Base-by-base conservation (phyloP, 1,140 invertebrate species). In the Helicorthomorpha holstii region DNA sequence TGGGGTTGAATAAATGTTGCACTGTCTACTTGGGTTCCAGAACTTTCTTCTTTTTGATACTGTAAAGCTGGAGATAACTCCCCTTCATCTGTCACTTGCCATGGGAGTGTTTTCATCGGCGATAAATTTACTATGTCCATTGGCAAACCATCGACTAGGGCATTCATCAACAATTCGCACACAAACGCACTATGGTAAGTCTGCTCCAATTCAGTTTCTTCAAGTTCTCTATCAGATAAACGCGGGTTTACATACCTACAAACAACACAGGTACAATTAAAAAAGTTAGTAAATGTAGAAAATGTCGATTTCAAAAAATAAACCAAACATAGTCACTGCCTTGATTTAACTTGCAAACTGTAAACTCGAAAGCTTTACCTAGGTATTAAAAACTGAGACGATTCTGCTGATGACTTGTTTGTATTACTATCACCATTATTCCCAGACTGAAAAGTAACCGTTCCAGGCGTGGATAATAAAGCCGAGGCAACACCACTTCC, bases 111-210 rank as follows among this genome's bases (percentile, higher is more conserved):
- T n/a, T n/a, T n/a, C n/a, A n/a, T 16, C 22, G 53, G 34, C 14
- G 14, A 50, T 41, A 38, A 51, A 58, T 51, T 4, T 29, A 38
- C 50, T 27, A 42, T 2, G 7, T 54, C 53, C 26, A 54, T 26
- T 3, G 49, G 14, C 24, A 59, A 57, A 42, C 56, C 51, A 45
- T 69, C 65, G 34, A 73, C 71, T 58, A 82, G 64, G 26, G 77
- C 76, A 27, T 75, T 73, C 50, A 82, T 65, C 27, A 82, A 68
- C 48, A 82, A 63, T 66, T 82, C 80, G 59, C 80, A 76, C 46
- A 79, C 71, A 69, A 83, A 83, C 19, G 81, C 60, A 62, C 78
- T 80, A 55, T 75, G 70, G 62, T 80, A 78, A 50, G 76, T 74
- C 58, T 73, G 71, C 55, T 79, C 74, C 54, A 70, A 67, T 58